Evolutionary conservation across 2,888 invertebrate species (phyloP).

Genomic region (Noctua janthe): DNA sequence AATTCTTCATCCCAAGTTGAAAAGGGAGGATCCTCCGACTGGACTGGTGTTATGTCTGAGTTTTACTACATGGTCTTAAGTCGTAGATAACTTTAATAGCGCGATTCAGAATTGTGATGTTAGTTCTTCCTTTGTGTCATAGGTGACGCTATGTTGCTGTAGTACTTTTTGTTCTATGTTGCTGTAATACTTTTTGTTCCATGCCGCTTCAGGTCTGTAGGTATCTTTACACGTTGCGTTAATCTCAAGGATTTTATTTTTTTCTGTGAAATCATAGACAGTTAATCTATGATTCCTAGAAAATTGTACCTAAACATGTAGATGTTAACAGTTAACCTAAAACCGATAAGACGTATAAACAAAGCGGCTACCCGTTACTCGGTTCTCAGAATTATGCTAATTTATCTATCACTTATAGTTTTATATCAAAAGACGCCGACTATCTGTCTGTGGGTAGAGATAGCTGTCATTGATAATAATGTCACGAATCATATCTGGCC

Average conservation of each 20-base stretch:
- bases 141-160: no score
- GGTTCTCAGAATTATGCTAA: conserved; percentile 42
- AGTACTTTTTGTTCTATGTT: no score
- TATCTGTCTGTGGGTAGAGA: conserved; percentile 14
- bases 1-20: no score
- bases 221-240: neutral
- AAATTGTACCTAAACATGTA: conserved; percentile 38
- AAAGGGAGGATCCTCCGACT: no score
- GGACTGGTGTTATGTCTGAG: no score
- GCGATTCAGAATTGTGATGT: no score
- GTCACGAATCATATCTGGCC: conserved; percentile 11
- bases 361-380: conserved; percentile 17
- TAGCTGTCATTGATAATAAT: conserved; percentile 26
- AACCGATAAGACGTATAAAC: conserved; percentile 35
- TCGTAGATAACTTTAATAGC: no score
- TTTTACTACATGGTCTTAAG: no score
- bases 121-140: no score
- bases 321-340: conserved; percentile 42
- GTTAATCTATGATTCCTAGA: conserved; percentile 5
- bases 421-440: conserved; percentile 29
- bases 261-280: conserved; percentile 42
- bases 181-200: no score
- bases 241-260: conserved; percentile 24
- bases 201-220: neutral
- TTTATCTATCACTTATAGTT: conserved; percentile 16